phyloP scores from a whole-genome alignment of 2,888 invertebrate species.

The Drosophila multiciliata region DNA sequence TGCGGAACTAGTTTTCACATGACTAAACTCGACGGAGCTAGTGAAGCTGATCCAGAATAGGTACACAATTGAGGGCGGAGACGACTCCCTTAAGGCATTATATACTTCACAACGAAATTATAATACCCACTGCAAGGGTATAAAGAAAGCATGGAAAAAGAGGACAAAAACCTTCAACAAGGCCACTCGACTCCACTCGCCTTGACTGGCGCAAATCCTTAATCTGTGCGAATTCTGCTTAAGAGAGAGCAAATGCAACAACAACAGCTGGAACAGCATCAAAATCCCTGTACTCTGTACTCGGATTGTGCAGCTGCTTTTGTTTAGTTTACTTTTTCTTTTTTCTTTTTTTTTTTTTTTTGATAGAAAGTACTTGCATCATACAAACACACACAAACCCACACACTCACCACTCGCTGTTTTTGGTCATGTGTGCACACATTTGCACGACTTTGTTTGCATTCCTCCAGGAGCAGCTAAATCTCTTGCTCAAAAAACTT shows the following conservation, averaged over 20 bases:
- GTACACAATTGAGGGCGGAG: background rate
- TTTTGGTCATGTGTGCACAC: constrained; percentile 49
- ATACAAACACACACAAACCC: constrained; percentile 15
- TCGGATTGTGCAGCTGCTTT: constrained; percentile 40
- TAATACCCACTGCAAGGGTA: constrained; percentile 15
- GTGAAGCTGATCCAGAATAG: background rate
- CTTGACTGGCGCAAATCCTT: constrained; percentile 55
- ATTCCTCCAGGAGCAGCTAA: constrained; percentile 3
- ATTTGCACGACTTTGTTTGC: constrained; percentile 64
- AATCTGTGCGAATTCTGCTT: constrained; percentile 61
- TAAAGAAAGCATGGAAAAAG: constrained; percentile 11
- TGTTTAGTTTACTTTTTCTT: constrained; percentile 59
- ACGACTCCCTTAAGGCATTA: background rate
- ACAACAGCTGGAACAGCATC: constrained; percentile 5
- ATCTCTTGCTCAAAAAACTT: constrained; percentile 40
- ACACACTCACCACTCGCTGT: constrained; percentile 10
- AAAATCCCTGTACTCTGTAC: constrained; percentile 16
- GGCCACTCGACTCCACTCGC: constrained; percentile 41
- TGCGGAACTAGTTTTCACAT: background rate
- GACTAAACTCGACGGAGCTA: background rate
- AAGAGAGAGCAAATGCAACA: constrained; percentile 20
- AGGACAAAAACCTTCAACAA: constrained; percentile 46
- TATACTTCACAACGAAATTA: background rate
- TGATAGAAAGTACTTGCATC: constrained; percentile 47
- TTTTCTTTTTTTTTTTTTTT: constrained; percentile 62